These are phyloP conservation scores for Morinoia aosen DNA, from an alignment of 2,888 invertebrate genomes.

Conservation along the genomic window DNA sequence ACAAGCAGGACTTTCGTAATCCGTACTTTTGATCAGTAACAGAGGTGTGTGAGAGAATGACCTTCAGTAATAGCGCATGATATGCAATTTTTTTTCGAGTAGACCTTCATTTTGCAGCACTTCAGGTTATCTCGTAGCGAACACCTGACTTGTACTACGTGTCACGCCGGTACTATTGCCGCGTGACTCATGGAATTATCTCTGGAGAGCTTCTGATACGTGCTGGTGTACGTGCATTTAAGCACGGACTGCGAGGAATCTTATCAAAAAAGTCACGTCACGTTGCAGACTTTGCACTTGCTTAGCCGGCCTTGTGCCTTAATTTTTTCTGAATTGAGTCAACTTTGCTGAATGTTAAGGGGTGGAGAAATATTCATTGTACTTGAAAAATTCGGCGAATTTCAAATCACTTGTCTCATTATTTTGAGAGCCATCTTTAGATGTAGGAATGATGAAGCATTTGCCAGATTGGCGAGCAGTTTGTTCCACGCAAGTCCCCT, in stretches of 20 bases:
- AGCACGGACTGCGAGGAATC: background rate
- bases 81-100: background rate
- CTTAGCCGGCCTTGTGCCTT: background rate
- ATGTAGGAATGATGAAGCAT: background rate
- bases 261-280: too few relatives aligned
- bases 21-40: too few relatives aligned
- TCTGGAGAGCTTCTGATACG: background rate
- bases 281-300: too few relatives aligned
- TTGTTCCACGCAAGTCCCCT: background rate
- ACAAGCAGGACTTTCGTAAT: too few relatives aligned
- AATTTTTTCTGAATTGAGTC: background rate
- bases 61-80: too few relatives aligned
- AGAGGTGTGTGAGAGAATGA: background rate
- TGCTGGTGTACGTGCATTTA: background rate
- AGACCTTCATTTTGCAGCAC: background rate
- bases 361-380: background rate
- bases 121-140: background rate
- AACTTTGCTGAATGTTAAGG: background rate
- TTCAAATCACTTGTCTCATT: background rate
- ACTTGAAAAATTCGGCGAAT: background rate
- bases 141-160: background rate
- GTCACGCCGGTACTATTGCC: background rate
- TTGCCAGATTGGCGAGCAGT: background rate
- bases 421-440: background rate
- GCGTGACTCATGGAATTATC: background rate